These are phyloP conservation scores for Trichoplusia ni DNA, from an alignment of 1,140 invertebrate genomes.

Conservation along the genomic window DNA sequence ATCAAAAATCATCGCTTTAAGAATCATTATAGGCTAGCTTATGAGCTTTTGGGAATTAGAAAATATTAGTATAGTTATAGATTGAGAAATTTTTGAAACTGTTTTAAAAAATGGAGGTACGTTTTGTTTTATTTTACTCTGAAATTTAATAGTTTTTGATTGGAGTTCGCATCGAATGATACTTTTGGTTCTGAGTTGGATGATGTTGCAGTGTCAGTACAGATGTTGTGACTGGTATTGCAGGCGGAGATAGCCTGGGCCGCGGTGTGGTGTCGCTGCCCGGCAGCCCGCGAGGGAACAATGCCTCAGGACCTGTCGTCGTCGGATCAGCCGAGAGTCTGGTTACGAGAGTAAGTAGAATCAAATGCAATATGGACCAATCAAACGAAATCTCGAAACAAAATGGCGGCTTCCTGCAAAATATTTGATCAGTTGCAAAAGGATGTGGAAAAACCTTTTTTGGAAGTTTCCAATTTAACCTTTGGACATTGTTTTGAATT, in stretches of 20 bases:
- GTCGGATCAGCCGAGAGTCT: conserved; percentile 96
- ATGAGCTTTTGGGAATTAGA: conserved; percentile 41
- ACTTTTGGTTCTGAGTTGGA: no score
- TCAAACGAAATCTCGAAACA: no score
- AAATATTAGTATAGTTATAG: conserved; percentile 22
- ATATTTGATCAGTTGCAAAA: no score
- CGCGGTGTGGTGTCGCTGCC: conserved; percentile 89
- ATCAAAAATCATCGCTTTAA: conserved; percentile 43
- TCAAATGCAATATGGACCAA: no score
- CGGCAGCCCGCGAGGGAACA: conserved; percentile 85
- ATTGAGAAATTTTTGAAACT: background rate
- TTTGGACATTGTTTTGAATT: background rate
- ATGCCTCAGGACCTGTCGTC: conserved; percentile 85
- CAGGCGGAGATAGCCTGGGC: conserved; percentile 82
- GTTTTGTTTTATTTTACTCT: conserved; percentile 4
- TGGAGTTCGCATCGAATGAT: no score
- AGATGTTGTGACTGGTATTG: background rate
- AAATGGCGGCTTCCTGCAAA: no score
- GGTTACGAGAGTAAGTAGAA: conserved; percentile 89
- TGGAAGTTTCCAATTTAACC: background rate
- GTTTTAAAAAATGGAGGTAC: background rate
- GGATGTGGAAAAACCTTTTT: background rate
- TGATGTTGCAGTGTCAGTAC: no score
- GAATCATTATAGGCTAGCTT: conserved; percentile 44
- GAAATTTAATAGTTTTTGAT: conserved; percentile 1